Conservation (phyloP, 2,113 vertebrate species). For the Lagopus muta region DNA sequence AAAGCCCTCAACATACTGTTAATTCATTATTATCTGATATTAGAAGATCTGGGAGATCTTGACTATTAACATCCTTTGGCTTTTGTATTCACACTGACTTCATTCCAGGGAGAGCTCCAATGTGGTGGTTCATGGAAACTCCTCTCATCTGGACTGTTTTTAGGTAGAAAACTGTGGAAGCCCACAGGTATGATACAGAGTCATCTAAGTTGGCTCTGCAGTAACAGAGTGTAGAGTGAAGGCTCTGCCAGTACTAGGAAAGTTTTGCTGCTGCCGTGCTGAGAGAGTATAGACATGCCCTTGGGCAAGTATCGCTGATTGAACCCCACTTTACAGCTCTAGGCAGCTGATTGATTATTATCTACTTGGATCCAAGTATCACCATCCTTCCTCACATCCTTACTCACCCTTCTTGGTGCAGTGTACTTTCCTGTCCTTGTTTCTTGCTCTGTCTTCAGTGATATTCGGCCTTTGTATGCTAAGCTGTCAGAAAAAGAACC, state of each 20-base stretch:
- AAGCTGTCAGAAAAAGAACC: neutral
- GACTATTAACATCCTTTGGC: neutral
- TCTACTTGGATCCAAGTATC: neutral
- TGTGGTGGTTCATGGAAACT: rapidly evolving
- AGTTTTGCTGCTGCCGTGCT: neutral
- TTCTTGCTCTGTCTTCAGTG: neutral
- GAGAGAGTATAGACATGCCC: neutral
- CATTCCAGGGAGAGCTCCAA: neutral
- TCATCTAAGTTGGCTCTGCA: neutral
- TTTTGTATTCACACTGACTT: neutral
- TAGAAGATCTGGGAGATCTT: neutral
- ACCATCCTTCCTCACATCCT: neutral
- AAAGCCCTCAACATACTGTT: neutral
- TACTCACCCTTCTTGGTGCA: neutral
- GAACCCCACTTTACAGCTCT: neutral
- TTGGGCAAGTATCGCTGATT: neutral
- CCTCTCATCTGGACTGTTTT: neutral
- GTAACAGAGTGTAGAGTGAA: neutral
- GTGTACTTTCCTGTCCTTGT: neutral
- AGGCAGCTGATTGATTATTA: neutral
- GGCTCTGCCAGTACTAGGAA: neutral
- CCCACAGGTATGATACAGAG: neutral
- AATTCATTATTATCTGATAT: neutral
- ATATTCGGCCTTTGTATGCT: neutral
- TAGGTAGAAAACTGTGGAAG: neutral